Evolutionary conservation across 2,113 vertebrate genomes (phyloP).

Genomic region (Acanthochromis polyacanthus): DNA sequence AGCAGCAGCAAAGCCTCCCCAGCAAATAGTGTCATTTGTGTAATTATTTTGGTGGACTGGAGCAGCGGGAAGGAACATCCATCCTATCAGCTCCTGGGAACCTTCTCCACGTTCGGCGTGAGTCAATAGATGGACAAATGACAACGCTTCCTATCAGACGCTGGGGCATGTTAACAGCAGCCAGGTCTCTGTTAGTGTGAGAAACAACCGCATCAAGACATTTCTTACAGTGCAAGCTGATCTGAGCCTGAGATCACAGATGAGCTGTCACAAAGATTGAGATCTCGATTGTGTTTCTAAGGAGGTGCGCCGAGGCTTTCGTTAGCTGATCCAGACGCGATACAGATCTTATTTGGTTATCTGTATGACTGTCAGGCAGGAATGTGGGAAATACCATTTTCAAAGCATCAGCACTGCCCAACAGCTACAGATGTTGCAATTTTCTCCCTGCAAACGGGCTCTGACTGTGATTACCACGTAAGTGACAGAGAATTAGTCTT

Average conservation of each 20-base stretch:
- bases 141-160: constrained; percentile 11
- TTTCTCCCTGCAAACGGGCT: constrained; percentile 71
- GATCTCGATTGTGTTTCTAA: constrained; percentile 12
- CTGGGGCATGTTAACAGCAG: neutral
- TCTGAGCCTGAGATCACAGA: constrained; percentile 3
- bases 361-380: constrained; percentile 86
- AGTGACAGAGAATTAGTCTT: neutral
- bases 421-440: constrained; percentile 76
- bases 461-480: neutral
- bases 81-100: constrained; percentile 45
- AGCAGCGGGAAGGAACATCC: constrained; percentile 48
- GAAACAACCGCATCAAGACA: neutral
- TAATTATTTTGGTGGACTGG: constrained; percentile 68
- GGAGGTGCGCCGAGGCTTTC: neutral
- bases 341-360: constrained; percentile 75
- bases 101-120: constrained; percentile 17
- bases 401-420: constrained; percentile 78
- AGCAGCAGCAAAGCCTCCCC: neutral
- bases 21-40: constrained; percentile 47
- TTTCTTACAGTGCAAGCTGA: neutral
- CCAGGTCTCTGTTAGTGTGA: neutral
- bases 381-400: constrained; percentile 84
- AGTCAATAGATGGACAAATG: constrained; percentile 56
- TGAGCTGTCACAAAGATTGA: constrained; percentile 6
- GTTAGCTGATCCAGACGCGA: neutral